Conservation (phyloP, 2,113 vertebrate genomes). For the Xenus cinereus region DNA sequence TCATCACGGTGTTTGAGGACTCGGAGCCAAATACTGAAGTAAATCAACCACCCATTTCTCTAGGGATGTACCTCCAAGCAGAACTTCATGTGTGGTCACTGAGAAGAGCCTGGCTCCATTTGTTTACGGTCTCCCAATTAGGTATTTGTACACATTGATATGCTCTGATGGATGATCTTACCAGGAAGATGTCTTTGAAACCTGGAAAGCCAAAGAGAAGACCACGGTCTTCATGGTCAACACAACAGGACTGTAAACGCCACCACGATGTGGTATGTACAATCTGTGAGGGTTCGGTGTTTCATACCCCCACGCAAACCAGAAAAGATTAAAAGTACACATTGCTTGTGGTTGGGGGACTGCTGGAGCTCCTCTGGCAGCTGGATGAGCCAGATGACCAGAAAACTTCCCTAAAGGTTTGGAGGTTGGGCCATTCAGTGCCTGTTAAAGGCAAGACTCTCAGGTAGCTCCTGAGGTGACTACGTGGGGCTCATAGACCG, state of each 20-base stretch:
- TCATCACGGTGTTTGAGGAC: not conserved
- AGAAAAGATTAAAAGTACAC: not conserved
- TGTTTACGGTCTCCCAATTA: not conserved
- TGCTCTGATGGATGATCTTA: not conserved
- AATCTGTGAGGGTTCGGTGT: not conserved
- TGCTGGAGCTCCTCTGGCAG: not conserved
- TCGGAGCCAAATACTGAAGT: not conserved
- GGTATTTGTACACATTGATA: not conserved
- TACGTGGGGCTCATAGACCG: accelerated
- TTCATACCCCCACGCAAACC: not conserved
- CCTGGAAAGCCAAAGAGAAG: not conserved
- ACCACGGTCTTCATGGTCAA: not conserved
- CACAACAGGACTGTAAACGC: not conserved
- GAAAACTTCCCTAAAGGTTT: not conserved
- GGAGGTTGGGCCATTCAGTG: not conserved
- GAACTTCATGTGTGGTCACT: not conserved
- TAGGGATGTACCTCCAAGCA: not conserved
- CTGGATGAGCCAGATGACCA: not conserved
- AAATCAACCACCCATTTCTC: not conserved
- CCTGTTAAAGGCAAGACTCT: not conserved
- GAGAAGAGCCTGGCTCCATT: not conserved
- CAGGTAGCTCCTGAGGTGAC: not conserved
- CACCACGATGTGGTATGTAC: no score
- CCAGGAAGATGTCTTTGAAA: not conserved
- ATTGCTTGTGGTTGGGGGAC: not conserved